Evolutionary conservation across 30 jellyfish, hydroid and myxozoan genomes (phyloP), one percentile per base, ranked within the genome.

Genomic region (Pelagia noctiluca): DNA sequence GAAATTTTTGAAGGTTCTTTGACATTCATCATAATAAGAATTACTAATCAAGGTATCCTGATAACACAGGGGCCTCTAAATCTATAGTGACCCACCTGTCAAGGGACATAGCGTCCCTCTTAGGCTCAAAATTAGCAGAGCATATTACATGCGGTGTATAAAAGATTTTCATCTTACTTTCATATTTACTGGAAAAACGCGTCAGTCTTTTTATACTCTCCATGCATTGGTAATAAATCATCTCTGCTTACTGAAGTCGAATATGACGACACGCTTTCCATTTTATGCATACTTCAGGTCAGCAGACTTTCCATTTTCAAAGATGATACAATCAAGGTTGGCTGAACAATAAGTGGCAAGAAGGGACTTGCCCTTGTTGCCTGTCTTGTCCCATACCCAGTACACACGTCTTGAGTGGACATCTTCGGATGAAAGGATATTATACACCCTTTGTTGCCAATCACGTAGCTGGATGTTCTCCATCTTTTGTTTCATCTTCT

Each of bases 221-320:
- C 3, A 70, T 70, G n/a, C 13, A 2, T 30, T 37, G 23, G 28
- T 70, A 28, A 46, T 70, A 30, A 2, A 70, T 70, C 30, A 2
- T 7, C n/a, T 70, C 82, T 23, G 32, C 82, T 70, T 70, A 28
- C 63, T 37, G 82, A 70, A 37, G 31, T 70, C 82, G 74, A 70
- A 70, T 4, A 70, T 31, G 49, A 37, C 65, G 18, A 31, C 24
- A 3, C 16, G 12, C 28, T 34, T 8, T 3, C 82, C 82, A 36
- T 34, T 26, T 72, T 70, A 70, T 34, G 23, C 82, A 37, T 28
- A 34, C 82, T 70, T 70, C 72, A 70, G 32, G 28, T 70, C 82
- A 12, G 64, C 82, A 2, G 65, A 7, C 31, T 37, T 70, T 5
- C 82, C 64, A 23, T 70, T 70, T 16, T 31, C 35, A 3, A 23